Evolutionary conservation across 30 jellyfish, hydroid and myxozoan species (phyloP).

Genomic region (Aurelia coerulea): DNA sequence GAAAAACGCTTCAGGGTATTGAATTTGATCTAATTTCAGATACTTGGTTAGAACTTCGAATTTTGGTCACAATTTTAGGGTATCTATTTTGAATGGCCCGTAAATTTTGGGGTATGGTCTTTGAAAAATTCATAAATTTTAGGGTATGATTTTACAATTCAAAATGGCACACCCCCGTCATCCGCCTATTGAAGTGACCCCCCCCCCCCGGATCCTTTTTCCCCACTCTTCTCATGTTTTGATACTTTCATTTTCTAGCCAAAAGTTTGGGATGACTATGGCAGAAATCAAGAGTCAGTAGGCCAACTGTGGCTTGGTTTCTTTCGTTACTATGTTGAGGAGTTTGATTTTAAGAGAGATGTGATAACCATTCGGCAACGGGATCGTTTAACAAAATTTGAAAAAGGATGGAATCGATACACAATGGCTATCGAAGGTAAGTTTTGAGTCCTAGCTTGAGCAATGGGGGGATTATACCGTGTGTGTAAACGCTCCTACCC

Average conservation of each 20-base stretch:
- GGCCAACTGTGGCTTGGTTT: constrained; percentile 83
- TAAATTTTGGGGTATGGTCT: no score
- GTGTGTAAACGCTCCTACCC: no score
- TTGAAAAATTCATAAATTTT: no score
- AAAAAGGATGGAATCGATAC: constrained; percentile 81
- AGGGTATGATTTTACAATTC: no score
- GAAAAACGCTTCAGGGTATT: no score
- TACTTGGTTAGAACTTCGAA: no score
- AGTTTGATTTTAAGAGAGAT: constrained; percentile 53
- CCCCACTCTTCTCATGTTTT: neutral
- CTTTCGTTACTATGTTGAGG: constrained; percentile 78
- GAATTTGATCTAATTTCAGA: no score
- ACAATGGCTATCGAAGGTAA: constrained; percentile 93
- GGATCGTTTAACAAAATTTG: constrained; percentile 66
- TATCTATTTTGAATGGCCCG: no score
- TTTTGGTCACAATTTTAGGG: no score
- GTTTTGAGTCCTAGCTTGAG: neutral
- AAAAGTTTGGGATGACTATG: constrained; percentile 67
- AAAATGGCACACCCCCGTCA: no score
- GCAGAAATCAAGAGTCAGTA: constrained; percentile 69
- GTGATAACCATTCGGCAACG: constrained; percentile 68
- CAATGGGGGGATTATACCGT: neutral
- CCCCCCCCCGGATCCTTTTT: no score
- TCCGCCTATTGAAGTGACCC: no score
- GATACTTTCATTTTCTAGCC: constrained; percentile 29